These are phyloP conservation scores for Sebastes oblongus DNA, from an alignment of 2,797 vertebrate species.

Conservation along the genomic window DNA sequence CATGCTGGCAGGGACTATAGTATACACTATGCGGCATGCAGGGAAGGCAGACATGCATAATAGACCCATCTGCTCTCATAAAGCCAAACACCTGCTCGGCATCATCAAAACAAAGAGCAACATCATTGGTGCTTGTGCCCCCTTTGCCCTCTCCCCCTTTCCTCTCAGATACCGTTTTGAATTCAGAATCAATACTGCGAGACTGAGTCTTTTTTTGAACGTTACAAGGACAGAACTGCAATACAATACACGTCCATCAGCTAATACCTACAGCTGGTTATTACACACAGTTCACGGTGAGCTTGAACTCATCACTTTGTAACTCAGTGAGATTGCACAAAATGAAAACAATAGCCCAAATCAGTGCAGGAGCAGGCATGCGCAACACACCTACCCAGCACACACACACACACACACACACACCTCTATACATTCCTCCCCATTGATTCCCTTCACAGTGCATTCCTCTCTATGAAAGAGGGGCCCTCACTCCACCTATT, in stretches of 20 bases:
- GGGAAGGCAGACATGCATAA: slow-evolving; percentile 61
- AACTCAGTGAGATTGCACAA: slow-evolving; percentile 27
- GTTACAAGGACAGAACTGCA: not conserved
- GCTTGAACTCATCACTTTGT: slow-evolving; percentile 11
- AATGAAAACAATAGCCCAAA: slow-evolving; percentile 36
- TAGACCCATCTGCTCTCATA: slow-evolving; percentile 70
- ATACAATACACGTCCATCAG: not conserved
- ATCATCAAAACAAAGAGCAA: slow-evolving; percentile 63
- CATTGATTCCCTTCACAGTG: slow-evolving; percentile 38
- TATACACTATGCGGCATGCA: slow-evolving; percentile 43
- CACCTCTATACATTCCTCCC: slow-evolving; percentile 30
- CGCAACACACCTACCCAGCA: slow-evolving; percentile 3
- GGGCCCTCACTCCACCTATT: slow-evolving; percentile 40
- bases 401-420: slow-evolving; percentile 5
- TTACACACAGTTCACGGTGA: not conserved
- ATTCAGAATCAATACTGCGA: not conserved
- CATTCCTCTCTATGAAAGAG: slow-evolving; percentile 52
- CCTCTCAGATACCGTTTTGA: not conserved
- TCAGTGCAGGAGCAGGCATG: slow-evolving; percentile 29
- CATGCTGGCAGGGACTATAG: slow-evolving; percentile 45
- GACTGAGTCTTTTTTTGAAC: not conserved
- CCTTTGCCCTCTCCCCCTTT: slow-evolving; percentile 36
- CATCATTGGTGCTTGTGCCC: slow-evolving; percentile 46
- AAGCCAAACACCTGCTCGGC: slow-evolving; percentile 70
- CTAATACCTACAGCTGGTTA: not conserved